Evolutionary conservation across 2,888 invertebrate genomes (phyloP).

Genomic region (Drosophila helvetica): DNA sequence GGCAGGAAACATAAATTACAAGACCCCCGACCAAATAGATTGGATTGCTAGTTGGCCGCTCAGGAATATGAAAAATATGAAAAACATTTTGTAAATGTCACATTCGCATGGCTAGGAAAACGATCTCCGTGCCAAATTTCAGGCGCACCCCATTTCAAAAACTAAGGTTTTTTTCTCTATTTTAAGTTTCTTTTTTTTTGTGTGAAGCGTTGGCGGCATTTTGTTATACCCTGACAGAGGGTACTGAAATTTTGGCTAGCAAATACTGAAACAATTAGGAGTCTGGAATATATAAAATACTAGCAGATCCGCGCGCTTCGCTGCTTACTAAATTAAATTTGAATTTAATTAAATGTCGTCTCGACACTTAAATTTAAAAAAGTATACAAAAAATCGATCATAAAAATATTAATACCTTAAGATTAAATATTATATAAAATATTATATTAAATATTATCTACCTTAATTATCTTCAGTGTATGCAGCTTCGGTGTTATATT

Average conservation of each 20-base stretch:
- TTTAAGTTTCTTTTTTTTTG: background rate
- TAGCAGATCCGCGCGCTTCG: no score
- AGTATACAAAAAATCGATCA: no score
- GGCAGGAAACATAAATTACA: conserved; percentile 79
- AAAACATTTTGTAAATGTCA: conserved; percentile 75
- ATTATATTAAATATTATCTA: no score
- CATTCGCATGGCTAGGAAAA: conserved; percentile 70
- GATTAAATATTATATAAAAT: no score
- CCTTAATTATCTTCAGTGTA: background rate
- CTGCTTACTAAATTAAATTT: no score
- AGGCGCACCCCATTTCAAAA: conserved; percentile 58
- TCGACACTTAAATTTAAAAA: no score
- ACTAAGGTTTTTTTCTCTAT: conserved; percentile 5
- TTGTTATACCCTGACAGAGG: background rate
- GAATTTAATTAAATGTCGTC: no score
- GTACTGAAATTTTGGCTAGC: background rate
- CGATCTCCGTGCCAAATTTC: conserved; percentile 63
- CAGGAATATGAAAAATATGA: conserved; percentile 51
- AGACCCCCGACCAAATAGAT: conserved; percentile 53
- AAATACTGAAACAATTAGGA: background rate
- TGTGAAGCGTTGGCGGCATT: conserved; percentile 15
- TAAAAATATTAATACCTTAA: no score
- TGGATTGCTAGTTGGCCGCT: conserved; percentile 36
- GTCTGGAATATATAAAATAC: background rate
- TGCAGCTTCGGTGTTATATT: background rate